phyloP scores from a whole-genome alignment of 2,888 invertebrate species.

The Folsomia manolachei region DNA sequence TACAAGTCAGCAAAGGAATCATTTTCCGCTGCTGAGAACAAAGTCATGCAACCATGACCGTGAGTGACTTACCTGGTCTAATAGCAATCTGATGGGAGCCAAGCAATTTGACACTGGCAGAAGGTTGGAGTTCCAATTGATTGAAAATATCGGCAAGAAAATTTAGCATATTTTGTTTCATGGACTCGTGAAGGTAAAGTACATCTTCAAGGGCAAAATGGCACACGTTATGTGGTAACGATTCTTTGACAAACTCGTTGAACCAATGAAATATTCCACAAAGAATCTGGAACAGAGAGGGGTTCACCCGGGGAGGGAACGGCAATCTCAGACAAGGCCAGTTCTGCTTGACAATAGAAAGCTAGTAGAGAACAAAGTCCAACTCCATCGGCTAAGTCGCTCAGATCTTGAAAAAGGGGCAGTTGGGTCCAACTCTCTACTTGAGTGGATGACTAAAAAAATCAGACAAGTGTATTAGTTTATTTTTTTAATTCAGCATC shows the following conservation, averaged over 20 bases:
- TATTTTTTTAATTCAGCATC: slow-evolving; percentile 12
- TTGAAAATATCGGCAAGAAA: slow-evolving; percentile 92
- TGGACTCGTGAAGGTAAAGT: slow-evolving; percentile 88
- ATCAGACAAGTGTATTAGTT: slow-evolving; percentile 2
- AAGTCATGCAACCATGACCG: background rate
- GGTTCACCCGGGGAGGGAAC: slow-evolving; percentile 48
- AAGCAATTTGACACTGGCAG: slow-evolving; percentile 79
- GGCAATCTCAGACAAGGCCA: slow-evolving; percentile 67
- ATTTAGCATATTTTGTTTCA: slow-evolving; percentile 85
- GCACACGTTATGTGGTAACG: slow-evolving; percentile 83
- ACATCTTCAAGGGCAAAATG: slow-evolving; percentile 95
- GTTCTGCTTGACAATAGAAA: slow-evolving; percentile 81
- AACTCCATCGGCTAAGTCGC: slow-evolving; percentile 87
- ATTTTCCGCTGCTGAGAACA: background rate
- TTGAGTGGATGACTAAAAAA: slow-evolving; percentile 45
- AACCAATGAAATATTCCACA: slow-evolving; percentile 85
- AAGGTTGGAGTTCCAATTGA: slow-evolving; percentile 82
- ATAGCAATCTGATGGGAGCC: slow-evolving; percentile 58
- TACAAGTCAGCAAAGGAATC: background rate
- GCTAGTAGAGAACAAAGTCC: slow-evolving; percentile 81
- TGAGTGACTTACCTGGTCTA: slow-evolving; percentile 47
- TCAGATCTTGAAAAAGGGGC: slow-evolving; percentile 65
- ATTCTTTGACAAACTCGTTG: slow-evolving; percentile 79
- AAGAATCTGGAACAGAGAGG: slow-evolving; percentile 54
- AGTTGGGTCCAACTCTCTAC: slow-evolving; percentile 50